A percentile compares a stretch with the other conserved stretches of the same genome.
Evolutionary conservation across 2,797 vertebrate species (phyloP).

Genomic region (Mastacembelus armatus): DNA sequence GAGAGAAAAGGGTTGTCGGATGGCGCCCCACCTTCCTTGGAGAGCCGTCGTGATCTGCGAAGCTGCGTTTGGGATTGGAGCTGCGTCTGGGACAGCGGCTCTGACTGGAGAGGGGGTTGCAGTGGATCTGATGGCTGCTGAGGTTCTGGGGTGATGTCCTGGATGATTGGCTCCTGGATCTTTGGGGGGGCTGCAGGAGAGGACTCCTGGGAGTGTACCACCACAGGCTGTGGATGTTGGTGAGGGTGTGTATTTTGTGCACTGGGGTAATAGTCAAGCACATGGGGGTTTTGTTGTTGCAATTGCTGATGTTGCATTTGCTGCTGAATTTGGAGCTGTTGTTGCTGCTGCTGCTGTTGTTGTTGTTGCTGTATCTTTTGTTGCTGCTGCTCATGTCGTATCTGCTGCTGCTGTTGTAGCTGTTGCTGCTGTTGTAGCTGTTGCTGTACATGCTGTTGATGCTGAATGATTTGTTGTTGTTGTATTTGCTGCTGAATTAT

Average conservation of each 20-base stretch:
- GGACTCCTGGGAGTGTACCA: slow-evolving; percentile 78
- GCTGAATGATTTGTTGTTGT: slow-evolving; percentile 67
- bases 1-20: slow-evolving; percentile 83
- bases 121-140: slow-evolving; percentile 65
- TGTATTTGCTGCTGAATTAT: slow-evolving; percentile 72
- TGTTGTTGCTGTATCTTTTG: slow-evolving; percentile 66
- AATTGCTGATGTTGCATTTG: slow-evolving; percentile 89
- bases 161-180: slow-evolving; percentile 73
- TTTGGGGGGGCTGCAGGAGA: slow-evolving; percentile 57
- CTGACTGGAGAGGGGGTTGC: slow-evolving; percentile 66
- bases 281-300: slow-evolving; percentile 81
- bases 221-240: slow-evolving; percentile 80
- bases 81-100: slow-evolving; percentile 67
- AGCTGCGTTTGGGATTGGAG: slow-evolving; percentile 80
- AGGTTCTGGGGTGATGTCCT: slow-evolving; percentile 77
- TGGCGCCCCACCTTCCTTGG: slow-evolving; percentile 91
- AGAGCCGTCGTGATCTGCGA: slow-evolving; percentile 92
- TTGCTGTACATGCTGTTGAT: slow-evolving; percentile 68
- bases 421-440: slow-evolving; percentile 73
- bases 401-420: slow-evolving; percentile 69
- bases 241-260: slow-evolving; percentile 75
- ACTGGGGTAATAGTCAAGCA: slow-evolving; percentile 76
- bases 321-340: slow-evolving; percentile 78
- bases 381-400: slow-evolving; percentile 74
- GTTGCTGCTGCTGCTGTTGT: slow-evolving; percentile 65